Evolutionary conservation across 2,888 invertebrate species (phyloP).

Genomic region (Nycteola revayana): DNA sequence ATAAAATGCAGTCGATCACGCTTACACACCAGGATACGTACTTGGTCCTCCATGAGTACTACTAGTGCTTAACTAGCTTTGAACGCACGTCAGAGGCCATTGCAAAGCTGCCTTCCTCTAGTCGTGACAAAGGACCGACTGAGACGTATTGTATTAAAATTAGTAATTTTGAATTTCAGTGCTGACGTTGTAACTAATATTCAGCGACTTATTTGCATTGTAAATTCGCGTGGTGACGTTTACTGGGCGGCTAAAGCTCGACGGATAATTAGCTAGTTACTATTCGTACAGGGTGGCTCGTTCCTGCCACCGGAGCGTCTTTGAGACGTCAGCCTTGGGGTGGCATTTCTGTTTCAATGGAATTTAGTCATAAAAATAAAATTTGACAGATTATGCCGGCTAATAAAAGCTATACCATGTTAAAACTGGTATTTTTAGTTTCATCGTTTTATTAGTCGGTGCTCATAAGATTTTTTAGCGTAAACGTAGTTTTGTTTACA

Average conservation of each 20-base stretch:
- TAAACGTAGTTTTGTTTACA: constrained; percentile 61
- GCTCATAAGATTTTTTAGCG: constrained; percentile 34
- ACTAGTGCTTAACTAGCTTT: constrained; percentile 35
- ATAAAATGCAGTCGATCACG: constrained; percentile 43
- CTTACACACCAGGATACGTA: constrained; percentile 59
- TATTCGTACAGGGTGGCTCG: constrained; percentile 66
- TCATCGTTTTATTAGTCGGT: constrained; percentile 42
- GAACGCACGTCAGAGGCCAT: constrained; percentile 54
- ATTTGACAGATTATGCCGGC: constrained; percentile 33
- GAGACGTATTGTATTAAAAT: constrained; percentile 78
- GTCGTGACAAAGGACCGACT: constrained; percentile 74
- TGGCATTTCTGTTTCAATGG: constrained; percentile 28
- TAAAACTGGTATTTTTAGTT: constrained; percentile 39
- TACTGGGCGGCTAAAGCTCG: constrained; percentile 71
- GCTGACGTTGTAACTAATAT: constrained; percentile 78
- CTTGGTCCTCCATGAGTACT: constrained; percentile 70
- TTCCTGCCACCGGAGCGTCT: constrained; percentile 56
- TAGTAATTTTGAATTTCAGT: constrained; percentile 78
- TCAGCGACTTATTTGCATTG: constrained; percentile 79
- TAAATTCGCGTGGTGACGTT: constrained; percentile 77
- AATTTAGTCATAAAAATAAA: constrained; percentile 31
- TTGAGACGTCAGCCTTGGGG: constrained; percentile 54
- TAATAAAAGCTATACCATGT: constrained; percentile 37
- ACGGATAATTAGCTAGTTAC: constrained; percentile 79
- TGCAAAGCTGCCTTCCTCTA: constrained; percentile 64